Percentiles rank a stretch among this genome's conserved stretches.
Conservation (phyloP, 2,797 vertebrate species). For the Siniperca obscura region DNA sequence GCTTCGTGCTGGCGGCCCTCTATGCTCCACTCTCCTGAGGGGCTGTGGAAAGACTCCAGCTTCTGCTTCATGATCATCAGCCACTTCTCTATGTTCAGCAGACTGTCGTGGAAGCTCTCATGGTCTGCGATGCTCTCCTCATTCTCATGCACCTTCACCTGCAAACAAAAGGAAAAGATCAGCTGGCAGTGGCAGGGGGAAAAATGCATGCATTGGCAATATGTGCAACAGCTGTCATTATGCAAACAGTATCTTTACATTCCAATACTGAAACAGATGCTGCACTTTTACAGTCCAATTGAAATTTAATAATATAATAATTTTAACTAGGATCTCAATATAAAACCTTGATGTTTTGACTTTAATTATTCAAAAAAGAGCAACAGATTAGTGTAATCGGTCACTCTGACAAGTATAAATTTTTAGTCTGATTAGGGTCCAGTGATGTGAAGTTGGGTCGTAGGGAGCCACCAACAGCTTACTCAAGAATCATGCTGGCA, state of each 20-base stretch:
- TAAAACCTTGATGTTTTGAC: neutral
- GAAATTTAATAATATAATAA: neutral
- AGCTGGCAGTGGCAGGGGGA: neutral
- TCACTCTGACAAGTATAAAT: neutral
- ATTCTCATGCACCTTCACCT: conserved; percentile 78
- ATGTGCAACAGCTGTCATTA: neutral
- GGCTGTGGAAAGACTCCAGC: conserved; percentile 80
- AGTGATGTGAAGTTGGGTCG: neutral
- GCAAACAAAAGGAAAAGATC: neutral
- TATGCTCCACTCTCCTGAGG: conserved; percentile 74
- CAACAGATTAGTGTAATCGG: neutral
- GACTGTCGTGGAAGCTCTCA: conserved; percentile 84
- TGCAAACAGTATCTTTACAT: neutral
- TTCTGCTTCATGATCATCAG: conserved; percentile 85
- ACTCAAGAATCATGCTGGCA: neutral
- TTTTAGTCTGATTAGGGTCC: neutral
- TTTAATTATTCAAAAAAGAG: neutral
- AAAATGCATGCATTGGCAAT: neutral
- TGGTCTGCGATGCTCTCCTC: conserved; percentile 84
- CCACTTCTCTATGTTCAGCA: conserved; percentile 89
- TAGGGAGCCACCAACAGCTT: neutral
- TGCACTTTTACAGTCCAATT: neutral
- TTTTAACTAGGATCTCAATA: too few relatives aligned
- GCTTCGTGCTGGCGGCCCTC: conserved; percentile 82
- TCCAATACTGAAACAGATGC: neutral